Evolutionary conservation across 2,888 invertebrate species (phyloP), one percentile per base, ranked within the genome.

Genomic region (Spicauda simplicius): DNA sequence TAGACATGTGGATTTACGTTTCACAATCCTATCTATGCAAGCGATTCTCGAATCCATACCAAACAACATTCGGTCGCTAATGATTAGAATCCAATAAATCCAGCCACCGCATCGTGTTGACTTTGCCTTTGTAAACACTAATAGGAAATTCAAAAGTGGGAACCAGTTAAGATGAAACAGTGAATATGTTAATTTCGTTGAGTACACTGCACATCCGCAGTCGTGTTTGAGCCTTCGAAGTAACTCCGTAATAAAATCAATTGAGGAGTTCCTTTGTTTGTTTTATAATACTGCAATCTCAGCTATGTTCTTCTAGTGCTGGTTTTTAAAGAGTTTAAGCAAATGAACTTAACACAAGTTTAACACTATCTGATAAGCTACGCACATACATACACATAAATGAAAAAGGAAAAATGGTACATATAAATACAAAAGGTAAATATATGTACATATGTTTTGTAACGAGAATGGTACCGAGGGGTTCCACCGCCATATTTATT

Each of bases 141-240:
- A 91, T 91, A 92, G 87, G 86, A 87, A 90, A 90, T 91, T 90
- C 87, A 88, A 91, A 92, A 91, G 87, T 89, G 87, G 90, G 83
- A 88, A 89, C 88, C 85, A 89, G 88, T 90, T 86, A 86, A 86
- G 88, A 86, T 85, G 90, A 90, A 91, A 91, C 90, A 91, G 86
- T 90, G 87, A 84, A 90, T 88, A 90, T 89, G 89, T 86, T 91
- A 90, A 91, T 91, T 89, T 82, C 80, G 84, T 87, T 82, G 77
- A 80, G 68, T 57, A 68, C 67, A 68, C 62, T 68, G 61, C 61
- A 62, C 67, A 68, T 68, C 67, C 67, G 67, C 54, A 62, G 56
- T 62, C 61, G 56, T 62, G 62, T 62, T 66, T 20, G 65, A 66
- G 60, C 60, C 60, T 60, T 33, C 55, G 48, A 25, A 56, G n/a